These are phyloP conservation scores for Mystacornis crossleyi DNA, from an alignment of 2,113 vertebrate genomes.

Conservation along the genomic window DNA sequence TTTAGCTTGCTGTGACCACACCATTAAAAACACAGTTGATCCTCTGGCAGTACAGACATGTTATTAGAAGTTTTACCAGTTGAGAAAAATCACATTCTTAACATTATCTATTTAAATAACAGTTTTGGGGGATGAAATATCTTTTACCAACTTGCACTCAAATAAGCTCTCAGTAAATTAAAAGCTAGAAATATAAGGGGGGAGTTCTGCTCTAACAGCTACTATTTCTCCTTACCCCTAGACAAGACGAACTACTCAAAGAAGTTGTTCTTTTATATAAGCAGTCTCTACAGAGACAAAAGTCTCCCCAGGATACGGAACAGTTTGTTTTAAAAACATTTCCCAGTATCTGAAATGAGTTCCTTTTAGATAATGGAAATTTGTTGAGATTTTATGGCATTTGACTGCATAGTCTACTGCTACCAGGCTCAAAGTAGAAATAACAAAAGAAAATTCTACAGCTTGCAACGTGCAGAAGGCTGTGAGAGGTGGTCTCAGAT, in stretches of 20 bases:
- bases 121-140: neutral
- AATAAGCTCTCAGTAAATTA: neutral
- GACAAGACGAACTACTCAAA: neutral
- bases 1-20: neutral
- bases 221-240: neutral
- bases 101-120: neutral
- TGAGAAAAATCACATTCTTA: neutral
- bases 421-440: neutral
- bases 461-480: neutral
- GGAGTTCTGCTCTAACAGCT: neutral
- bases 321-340: neutral
- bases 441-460: neutral
- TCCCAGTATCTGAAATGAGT: neutral
- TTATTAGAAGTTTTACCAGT: neutral
- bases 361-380: neutral
- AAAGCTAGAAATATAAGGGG: neutral
- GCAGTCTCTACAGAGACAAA: neutral
- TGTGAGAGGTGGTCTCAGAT: neutral
- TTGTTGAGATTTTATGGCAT: neutral
- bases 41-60: neutral
- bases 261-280: neutral
- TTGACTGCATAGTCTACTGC: neutral
- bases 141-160: neutral
- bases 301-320: neutral
- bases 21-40: neutral